Percentiles rank a stretch among this genome's conserved stretches.
Evolutionary conservation across 2,888 invertebrate species (phyloP).

Genomic region (Stenodera caucasica): DNA sequence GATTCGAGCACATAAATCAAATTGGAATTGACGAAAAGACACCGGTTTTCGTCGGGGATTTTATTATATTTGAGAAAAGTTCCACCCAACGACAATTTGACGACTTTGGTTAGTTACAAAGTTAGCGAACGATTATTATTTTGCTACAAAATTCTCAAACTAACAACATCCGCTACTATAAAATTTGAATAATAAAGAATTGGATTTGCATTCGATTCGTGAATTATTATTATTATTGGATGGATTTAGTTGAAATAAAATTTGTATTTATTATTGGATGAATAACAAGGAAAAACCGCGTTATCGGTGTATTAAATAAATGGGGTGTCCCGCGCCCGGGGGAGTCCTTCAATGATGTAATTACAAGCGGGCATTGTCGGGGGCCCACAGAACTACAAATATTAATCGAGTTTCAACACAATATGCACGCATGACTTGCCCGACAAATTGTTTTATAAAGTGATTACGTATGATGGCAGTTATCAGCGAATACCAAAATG

Average conservation of each 20-base stretch:
- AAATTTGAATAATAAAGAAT: constrained; percentile 27
- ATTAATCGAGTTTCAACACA: constrained; percentile 57
- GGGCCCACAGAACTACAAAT: constrained; percentile 53
- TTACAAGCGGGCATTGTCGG: constrained; percentile 41
- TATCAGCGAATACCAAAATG: constrained; percentile 52
- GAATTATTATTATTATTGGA: not conserved
- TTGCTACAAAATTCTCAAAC: constrained; percentile 11
- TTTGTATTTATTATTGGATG: not conserved
- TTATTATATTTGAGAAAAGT: not conserved
- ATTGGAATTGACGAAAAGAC: constrained; percentile 4
- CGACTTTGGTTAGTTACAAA: constrained; percentile 8
- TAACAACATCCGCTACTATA: constrained; percentile 15
- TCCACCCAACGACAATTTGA: not conserved
- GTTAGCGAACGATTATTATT: constrained; percentile 23
- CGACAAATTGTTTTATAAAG: constrained; percentile 80
- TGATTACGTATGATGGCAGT: constrained; percentile 68
- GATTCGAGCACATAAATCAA: constrained; percentile 14
- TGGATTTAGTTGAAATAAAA: not conserved
- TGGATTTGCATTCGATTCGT: constrained; percentile 22
- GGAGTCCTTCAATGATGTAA: constrained; percentile 29
- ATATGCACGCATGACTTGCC: constrained; percentile 70
- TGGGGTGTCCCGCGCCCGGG: constrained; percentile 6
- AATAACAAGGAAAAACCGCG: constrained; percentile 2
- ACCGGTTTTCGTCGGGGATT: not conserved
- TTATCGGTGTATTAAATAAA: not conserved